Conservation (phyloP, 2,797 vertebrate species). For the Bovichtus diacanthus region DNA sequence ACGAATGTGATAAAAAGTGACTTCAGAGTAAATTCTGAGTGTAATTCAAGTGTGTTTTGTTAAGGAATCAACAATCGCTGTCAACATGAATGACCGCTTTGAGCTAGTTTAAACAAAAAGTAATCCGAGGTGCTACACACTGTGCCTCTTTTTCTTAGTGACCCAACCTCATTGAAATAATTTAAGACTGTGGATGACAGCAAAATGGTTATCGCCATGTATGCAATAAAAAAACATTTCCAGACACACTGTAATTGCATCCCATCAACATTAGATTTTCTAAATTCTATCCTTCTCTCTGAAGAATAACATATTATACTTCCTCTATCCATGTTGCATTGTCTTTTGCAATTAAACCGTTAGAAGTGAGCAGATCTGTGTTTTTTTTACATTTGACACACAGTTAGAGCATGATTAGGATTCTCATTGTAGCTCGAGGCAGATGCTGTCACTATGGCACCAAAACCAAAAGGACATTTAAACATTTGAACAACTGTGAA, state of each 20-base stretch:
- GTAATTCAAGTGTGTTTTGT: constrained; percentile 40
- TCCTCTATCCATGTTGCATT: background rate
- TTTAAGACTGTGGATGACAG: background rate
- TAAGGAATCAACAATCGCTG: constrained; percentile 44
- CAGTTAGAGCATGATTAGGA: background rate
- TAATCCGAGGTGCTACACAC: background rate
- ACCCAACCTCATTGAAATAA: background rate
- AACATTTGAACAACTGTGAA: background rate
- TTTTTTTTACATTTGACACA: background rate
- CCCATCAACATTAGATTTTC: background rate
- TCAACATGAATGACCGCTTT: constrained; percentile 33
- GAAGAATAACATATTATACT: background rate
- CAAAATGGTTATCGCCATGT: background rate
- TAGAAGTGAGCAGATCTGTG: background rate
- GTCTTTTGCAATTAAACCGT: background rate
- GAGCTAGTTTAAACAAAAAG: constrained; percentile 19
- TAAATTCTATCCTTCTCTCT: background rate
- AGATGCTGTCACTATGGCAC: background rate
- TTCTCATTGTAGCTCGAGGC: background rate
- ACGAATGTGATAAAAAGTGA: constrained; percentile 75
- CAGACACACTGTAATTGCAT: background rate
- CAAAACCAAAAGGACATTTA: background rate
- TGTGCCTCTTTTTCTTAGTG: background rate
- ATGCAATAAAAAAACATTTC: background rate
- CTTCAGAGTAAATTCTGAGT: constrained; percentile 61